Evolutionary conservation across 2,113 vertebrate genomes (phyloP), one percentile per base, ranked within the genome.

Genomic region (Eubucco bourcierii): DNA sequence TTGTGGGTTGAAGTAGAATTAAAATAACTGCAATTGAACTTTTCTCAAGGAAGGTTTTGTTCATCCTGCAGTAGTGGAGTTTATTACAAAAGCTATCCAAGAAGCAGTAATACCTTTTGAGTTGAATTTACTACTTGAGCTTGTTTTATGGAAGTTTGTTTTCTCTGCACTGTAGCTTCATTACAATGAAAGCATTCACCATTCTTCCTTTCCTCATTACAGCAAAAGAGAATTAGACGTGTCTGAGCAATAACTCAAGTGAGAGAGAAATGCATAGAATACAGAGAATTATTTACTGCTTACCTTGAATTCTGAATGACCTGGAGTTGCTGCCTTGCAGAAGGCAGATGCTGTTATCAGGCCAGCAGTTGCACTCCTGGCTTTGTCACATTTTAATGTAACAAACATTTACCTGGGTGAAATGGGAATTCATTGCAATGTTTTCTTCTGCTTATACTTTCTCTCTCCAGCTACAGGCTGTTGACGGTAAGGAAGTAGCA

Each of bases 391-490:
- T 37, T 16, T 25, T 61, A 21, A 61, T 14, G 5, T 50, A 75
- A 84, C 55, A 84, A 52, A 52, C 33, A 11, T 19, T 73, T 76
- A 53, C 46, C 15, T 33, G 13, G 27, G 39, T 18, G 55, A 67
- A 84, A 55, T 34, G n/a, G 80, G 44, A 65, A 46, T 82, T 82
- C 55, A 33, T 59, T 79, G 88, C 34, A 44, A 1, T 2, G 4
- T 11, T 66, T 82, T 93, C 41, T 77, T 68, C 83, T 33, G 34
- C 76, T 87, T 79, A 44, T 56, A 17, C 9, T 67, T 89, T 33
- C 27, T 95, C 71, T 97, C 44, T 92, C 31, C 95, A 99, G 99
- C 97, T 99, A 52, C 98, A 99, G 94, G 98, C 97, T 39, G 98
- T 98, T 10, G 95, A 98, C 78, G 98, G 98, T 66, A 98, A 95